Evolutionary conservation across 2,113 vertebrate species (phyloP).

Genomic region (Xenus cinereus): DNA sequence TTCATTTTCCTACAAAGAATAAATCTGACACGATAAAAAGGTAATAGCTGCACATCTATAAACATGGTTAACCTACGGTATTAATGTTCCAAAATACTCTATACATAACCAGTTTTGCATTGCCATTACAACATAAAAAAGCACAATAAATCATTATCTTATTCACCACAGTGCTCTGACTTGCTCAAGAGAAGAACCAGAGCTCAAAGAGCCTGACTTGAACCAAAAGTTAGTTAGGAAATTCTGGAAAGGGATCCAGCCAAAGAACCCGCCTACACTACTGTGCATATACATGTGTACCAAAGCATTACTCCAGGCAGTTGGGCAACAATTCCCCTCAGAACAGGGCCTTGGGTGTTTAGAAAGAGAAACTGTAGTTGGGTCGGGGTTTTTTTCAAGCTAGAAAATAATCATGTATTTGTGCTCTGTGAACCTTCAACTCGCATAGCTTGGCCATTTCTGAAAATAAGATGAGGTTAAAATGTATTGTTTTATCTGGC

Average conservation of each 20-base stretch:
- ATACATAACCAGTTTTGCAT: not conserved
- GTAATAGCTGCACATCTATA: not conserved
- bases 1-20: not conserved
- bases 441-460: not conserved
- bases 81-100: not conserved
- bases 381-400: not conserved
- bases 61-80: not conserved
- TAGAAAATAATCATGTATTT: not conserved
- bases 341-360: not conserved
- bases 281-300: not conserved
- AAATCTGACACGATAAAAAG: not conserved
- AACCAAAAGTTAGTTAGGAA: not conserved
- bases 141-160: not conserved
- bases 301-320: not conserved
- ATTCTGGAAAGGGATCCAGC: not conserved
- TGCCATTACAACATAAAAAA: not conserved
- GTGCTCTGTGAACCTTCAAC: not conserved
- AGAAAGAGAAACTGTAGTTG: not conserved
- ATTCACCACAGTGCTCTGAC: not conserved
- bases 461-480: not conserved
- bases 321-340: not conserved
- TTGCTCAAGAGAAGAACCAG: not conserved
- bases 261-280: not conserved
- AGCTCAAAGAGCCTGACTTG: not conserved
- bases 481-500: not conserved